Evolutionary conservation across 1,140 invertebrate genomes (phyloP).

Genomic region (Ditylenchus dipsaci): DNA sequence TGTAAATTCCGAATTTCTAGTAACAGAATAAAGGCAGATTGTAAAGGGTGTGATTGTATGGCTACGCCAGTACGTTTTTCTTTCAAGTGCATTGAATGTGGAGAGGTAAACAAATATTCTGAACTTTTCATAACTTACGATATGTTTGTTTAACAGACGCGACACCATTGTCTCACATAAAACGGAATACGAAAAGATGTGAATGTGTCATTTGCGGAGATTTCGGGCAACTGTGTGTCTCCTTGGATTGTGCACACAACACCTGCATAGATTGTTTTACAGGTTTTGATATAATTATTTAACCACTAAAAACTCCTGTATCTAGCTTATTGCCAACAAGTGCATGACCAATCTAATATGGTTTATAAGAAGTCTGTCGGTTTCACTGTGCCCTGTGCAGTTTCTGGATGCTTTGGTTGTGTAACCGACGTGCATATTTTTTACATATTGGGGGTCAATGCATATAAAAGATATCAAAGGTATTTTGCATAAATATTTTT

Average conservation of each 20-base stretch:
- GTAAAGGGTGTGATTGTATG: slow-evolving; percentile 15
- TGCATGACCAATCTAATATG: slow-evolving; percentile 13
- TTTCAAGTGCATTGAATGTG: slow-evolving; percentile 25
- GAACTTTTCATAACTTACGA: background rate
- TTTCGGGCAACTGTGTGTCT: slow-evolving; percentile 8
- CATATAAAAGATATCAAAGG: slow-evolving; percentile 18
- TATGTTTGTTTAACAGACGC: slow-evolving; percentile 10
- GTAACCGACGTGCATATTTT: slow-evolving; percentile 33
- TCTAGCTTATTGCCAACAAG: slow-evolving; percentile 25
- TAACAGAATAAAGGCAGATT: slow-evolving; percentile 12
- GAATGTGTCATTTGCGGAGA: slow-evolving; percentile 36
- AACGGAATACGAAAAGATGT: slow-evolving; percentile 2
- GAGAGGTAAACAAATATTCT: slow-evolving; percentile 2
- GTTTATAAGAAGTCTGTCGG: slow-evolving; percentile 16
- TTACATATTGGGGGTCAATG: slow-evolving; percentile 22
- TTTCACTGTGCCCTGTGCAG: slow-evolving; percentile 18
- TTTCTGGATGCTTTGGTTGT: background rate
- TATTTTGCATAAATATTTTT: too few relatives aligned
- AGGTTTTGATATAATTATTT: background rate
- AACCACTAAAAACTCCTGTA: background rate
- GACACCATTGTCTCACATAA: slow-evolving; percentile 8
- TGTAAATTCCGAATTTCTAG: background rate
- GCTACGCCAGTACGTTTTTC: background rate
- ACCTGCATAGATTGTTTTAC: slow-evolving; percentile 26
- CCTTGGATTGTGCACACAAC: slow-evolving; percentile 20